Conservation (phyloP, 2,888 invertebrate species). For the Drosophila nr. medialis region DNA sequence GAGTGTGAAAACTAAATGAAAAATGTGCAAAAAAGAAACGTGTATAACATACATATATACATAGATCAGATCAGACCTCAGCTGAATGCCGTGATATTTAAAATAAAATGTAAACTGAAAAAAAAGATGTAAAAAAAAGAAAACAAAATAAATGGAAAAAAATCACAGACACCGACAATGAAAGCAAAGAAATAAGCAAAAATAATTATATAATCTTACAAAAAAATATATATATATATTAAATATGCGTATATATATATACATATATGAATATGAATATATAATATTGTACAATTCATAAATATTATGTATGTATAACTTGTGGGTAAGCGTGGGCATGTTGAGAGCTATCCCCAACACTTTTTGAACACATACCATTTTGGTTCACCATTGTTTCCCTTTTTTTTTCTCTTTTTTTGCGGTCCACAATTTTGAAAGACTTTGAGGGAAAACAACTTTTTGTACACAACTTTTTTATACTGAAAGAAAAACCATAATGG, state of each 20-base stretch:
- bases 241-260: not conserved
- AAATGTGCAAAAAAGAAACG: constrained; percentile 31
- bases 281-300: constrained; percentile 3
- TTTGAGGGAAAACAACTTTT: constrained; percentile 24
- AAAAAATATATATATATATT: constrained; percentile 23
- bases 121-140: constrained; percentile 2
- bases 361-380: constrained; percentile 10
- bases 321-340: constrained; percentile 31
- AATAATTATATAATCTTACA: constrained; percentile 23
- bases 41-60: constrained; percentile 53
- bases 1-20: constrained; percentile 25
- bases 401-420: not conserved
- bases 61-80: constrained; percentile 82
- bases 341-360: constrained; percentile 24
- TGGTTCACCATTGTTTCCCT: not conserved
- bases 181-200: constrained; percentile 14
- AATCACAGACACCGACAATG: not conserved
- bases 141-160: not conserved
- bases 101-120: constrained; percentile 69
- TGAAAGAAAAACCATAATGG: not conserved
- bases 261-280: not conserved
- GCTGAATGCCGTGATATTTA: constrained; percentile 84
- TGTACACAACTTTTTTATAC: constrained; percentile 31
- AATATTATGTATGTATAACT: constrained; percentile 16
- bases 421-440: constrained; percentile 17